Evolutionary conservation across 2,113 vertebrate species (phyloP).

Genomic region (mouse (Mus musculus)): GRCm39 chr2:133142501-133143000

Average conservation of each 20-base stretch:
- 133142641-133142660: neutral
- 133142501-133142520: neutral
- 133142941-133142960: slow-evolving; percentile 24
- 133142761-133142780: neutral
- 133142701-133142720: neutral
- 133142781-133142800: slow-evolving; percentile 56
- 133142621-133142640: neutral
- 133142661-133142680: neutral
- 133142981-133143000: neutral
- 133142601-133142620: neutral
- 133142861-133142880: slow-evolving; percentile 28
- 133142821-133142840: neutral
- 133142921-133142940: slow-evolving; percentile 71
- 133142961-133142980: slow-evolving; percentile 57
- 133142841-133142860: slow-evolving; percentile 53
- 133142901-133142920: slow-evolving; percentile 61
- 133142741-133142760: slow-evolving; percentile 33
- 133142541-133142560: neutral
- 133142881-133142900: slow-evolving; percentile 81
- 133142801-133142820: slow-evolving; percentile 35
- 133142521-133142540: neutral
- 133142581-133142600: neutral
- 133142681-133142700: neutral
- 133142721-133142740: slow-evolving; percentile 46
- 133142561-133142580: neutral